phyloP scores from a whole-genome alignment of 2,113 vertebrate species.

The Cebus imitator region DNA sequence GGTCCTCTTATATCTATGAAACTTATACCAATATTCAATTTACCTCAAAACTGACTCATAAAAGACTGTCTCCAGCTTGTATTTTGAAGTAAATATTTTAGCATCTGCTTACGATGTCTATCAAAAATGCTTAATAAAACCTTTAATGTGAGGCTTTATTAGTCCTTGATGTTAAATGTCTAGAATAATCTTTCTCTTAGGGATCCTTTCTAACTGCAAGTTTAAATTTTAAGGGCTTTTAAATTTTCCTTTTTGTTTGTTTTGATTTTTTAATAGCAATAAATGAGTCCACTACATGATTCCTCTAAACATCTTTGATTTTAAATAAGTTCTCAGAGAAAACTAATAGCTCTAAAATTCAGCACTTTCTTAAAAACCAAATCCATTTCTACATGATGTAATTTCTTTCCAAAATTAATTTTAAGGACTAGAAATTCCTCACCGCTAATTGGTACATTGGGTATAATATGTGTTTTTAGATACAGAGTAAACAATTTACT shows the following conservation, averaged over 20 bases:
- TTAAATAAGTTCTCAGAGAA: slow-evolving; percentile 7
- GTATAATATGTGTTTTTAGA: slow-evolving; percentile 72
- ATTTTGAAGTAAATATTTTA: slow-evolving; percentile 44
- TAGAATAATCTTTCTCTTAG: background rate
- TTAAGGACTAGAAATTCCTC: slow-evolving; percentile 65
- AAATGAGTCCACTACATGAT: background rate
- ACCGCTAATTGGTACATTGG: slow-evolving; percentile 39
- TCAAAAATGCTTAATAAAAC: slow-evolving; percentile 32
- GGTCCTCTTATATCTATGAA: background rate
- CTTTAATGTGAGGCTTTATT: slow-evolving; percentile 42
- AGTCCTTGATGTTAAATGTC: slow-evolving; percentile 49
- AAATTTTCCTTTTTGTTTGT: background rate
- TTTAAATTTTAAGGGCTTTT: background rate
- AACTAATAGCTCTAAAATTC: background rate
- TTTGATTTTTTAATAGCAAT: background rate
- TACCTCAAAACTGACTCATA: slow-evolving; percentile 43
- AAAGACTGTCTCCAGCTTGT: slow-evolving; percentile 22
- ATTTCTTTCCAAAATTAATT: slow-evolving; percentile 62
- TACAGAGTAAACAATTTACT: slow-evolving; percentile 80
- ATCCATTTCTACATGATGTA: slow-evolving; percentile 32
- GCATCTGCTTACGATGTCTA: slow-evolving; percentile 27
- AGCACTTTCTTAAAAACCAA: background rate
- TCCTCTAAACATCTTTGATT: background rate
- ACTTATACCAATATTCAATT: background rate
- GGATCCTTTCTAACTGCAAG: background rate